Base-by-base conservation (phyloP, 2,888 invertebrate genomes). In the Heliothis peltigera region DNA sequence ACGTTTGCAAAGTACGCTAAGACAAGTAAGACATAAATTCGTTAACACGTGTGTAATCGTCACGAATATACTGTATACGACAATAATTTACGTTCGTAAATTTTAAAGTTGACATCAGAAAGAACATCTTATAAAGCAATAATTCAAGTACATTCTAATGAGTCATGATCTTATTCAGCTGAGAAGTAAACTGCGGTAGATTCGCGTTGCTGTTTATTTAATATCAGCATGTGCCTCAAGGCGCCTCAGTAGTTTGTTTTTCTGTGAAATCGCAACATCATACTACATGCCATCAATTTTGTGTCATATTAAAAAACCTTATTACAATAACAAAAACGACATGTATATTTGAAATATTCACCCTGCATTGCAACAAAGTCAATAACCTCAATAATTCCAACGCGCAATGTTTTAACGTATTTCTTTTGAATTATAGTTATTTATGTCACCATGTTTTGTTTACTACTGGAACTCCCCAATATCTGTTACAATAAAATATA, bases 51-150 rank as follows among this genome's bases (percentile, higher is more conserved):
- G 83, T 90, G 91, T 91, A 92, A 92, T 94, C 93, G 89, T 93
- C 93, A 89, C 85, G 86, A 90, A 91, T 91, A 91, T 39, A 39
- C 39, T 39, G 39, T 39, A 39, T 88, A 88, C 65, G 85, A 88
- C 89, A 88, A 92, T 92, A 93, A 93, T 86, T 94, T 90, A 94
- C 90, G 74, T 85, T 88, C 84, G 88, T 95, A 94, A 92, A 94
- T 95, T 94, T 92, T 89, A 93, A 94, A 95, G 94, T 94, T 94
- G 95, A 95, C 93, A 91, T 90, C 90, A 91, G 92, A 94, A 93
- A 94, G 94, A 94, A 91, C 91, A 87, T 92, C 92, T 91, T 92
- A 92, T 93, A 92, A 87, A 90, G 91, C 84, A 70, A 91, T 94
- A 92, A 89, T 86, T 93, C 88, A 92, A 86, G 83, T 80, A 82